These are phyloP conservation scores for Gymnoscelis rufifasciata DNA, from an alignment of 2,888 invertebrate genomes.

Conservation along the genomic window DNA sequence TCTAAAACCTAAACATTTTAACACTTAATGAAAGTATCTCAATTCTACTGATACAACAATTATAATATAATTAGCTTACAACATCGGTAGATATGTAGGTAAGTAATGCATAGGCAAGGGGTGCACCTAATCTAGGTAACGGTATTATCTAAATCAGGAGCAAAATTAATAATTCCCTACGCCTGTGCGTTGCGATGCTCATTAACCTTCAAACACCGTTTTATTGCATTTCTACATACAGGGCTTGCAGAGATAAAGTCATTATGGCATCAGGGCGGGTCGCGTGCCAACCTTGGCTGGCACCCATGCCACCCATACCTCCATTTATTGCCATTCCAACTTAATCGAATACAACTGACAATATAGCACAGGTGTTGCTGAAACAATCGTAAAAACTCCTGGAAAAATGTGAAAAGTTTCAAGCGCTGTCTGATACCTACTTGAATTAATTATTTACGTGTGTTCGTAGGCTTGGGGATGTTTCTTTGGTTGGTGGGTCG, in stretches of 20 bases:
- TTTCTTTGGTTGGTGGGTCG: slow-evolving; percentile 2
- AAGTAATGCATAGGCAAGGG: no score
- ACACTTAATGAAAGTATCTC: no score
- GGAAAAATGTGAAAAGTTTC: slow-evolving; percentile 29
- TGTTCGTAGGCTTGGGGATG: neutral
- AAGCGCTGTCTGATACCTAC: slow-evolving; percentile 14
- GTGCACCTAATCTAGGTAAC: no score
- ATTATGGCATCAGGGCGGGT: slow-evolving; percentile 42
- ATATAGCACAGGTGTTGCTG: slow-evolving; percentile 41
- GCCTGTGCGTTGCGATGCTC: neutral
- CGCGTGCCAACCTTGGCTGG: slow-evolving; percentile 62
- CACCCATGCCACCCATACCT: slow-evolving; percentile 36
- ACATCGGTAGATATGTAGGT: no score
- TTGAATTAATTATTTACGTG: slow-evolving; percentile 14
- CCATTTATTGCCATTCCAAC: slow-evolving; percentile 61
- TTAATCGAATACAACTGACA: slow-evolving; percentile 58
- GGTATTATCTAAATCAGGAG: no score
- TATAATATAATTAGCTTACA: no score
- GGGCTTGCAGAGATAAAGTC: slow-evolving; percentile 45
- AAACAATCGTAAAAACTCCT: slow-evolving; percentile 36
- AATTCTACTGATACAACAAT: no score
- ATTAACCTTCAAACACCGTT: slow-evolving; percentile 22
- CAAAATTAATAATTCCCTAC: no score
- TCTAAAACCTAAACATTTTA: no score
- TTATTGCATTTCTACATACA: slow-evolving; percentile 8